Evolutionary conservation across 2,113 vertebrate species (phyloP), one percentile per base, ranked within the genome.

Genomic region (Oncorhynchus nerka): DNA sequence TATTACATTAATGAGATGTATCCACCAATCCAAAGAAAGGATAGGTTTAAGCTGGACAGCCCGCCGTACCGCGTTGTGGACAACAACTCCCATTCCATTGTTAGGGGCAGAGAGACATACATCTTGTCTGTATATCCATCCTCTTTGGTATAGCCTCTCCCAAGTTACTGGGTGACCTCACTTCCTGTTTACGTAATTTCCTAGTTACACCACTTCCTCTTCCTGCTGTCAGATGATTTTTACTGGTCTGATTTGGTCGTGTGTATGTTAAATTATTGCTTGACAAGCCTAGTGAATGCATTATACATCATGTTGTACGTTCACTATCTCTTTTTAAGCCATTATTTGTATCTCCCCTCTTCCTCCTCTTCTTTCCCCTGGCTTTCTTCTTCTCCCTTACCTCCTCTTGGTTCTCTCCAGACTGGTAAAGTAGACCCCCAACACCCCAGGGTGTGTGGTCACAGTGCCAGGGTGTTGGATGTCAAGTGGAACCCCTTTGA

Each of bases 401-500:
- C 16, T 8, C 22, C 49, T 28, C 70, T 28, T 28, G 28, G 6
- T 13, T 26, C 51, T 5, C 57, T 20, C 71, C 91, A 99, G 98
- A 97, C 93, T 0, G 98, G 97, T 61, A 93, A 97, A 61, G 92
- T 99, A 0, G 94, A 97, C 49, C 95, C 96, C 8, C 95, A 95
- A 84, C 94, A 97, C 81, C 95, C 96, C 0, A 94, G 92, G 76
- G 92, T 99, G 57, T 96, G 95, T 24, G 97, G 97, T 1, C 98
- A 99, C 91, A 93, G 88, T 68, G 92, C 93, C 4, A 92, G 90
- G 1, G 95, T 99, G 76, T 84, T 99, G 87, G 98, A 99, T 13
- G 91, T 99, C 78, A 98, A 97, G 82, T 99, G 97, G 97, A 97
- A 97, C 77, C 98, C 98, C 0, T 99, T 99, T 30, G 84, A 98